phyloP scores from a whole-genome alignment of 2,797 vertebrate genomes.

The Poeciliopsis infans region DNA sequence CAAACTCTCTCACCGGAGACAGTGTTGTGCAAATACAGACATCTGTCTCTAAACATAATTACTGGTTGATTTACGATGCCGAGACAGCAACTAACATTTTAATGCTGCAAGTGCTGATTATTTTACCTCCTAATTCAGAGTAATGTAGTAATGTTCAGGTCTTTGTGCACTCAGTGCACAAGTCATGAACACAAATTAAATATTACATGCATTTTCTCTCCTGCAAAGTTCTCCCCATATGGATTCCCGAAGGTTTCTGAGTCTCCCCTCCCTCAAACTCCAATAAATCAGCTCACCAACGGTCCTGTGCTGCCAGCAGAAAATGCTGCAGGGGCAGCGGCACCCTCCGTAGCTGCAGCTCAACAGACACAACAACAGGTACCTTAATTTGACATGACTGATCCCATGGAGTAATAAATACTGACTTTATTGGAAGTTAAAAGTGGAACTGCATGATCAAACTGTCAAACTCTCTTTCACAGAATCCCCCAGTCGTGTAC shows the following conservation, averaged over 20 bases:
- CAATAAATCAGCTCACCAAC: conserved; percentile 37
- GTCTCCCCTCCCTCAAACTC: conserved; percentile 36
- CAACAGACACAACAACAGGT: conserved; percentile 48
- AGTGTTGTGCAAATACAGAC: conserved; percentile 40
- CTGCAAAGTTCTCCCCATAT: conserved; percentile 49
- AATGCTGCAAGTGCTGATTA: background rate
- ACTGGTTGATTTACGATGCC: conserved; percentile 40
- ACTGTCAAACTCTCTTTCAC: conserved; percentile 19
- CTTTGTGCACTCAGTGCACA: background rate
- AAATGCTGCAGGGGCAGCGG: conserved; percentile 17
- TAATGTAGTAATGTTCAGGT: background rate
- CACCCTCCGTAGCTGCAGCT: conserved; percentile 25
- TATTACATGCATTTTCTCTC: background rate
- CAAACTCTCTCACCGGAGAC: conserved; percentile 22
- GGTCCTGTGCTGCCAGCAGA: conserved; percentile 37
- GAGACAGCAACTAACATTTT: conserved; percentile 9
- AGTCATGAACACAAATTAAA: background rate
- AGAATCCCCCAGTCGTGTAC: conserved; percentile 63
- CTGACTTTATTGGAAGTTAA: background rate
- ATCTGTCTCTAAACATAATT: conserved; percentile 12
- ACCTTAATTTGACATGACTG: background rate
- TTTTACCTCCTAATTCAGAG: background rate
- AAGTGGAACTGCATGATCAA: background rate
- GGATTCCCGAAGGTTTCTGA: conserved; percentile 50
- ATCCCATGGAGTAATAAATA: background rate